phyloP scores from a whole-genome alignment of 2,797 vertebrate genomes.

The Miichthys miiuy region DNA sequence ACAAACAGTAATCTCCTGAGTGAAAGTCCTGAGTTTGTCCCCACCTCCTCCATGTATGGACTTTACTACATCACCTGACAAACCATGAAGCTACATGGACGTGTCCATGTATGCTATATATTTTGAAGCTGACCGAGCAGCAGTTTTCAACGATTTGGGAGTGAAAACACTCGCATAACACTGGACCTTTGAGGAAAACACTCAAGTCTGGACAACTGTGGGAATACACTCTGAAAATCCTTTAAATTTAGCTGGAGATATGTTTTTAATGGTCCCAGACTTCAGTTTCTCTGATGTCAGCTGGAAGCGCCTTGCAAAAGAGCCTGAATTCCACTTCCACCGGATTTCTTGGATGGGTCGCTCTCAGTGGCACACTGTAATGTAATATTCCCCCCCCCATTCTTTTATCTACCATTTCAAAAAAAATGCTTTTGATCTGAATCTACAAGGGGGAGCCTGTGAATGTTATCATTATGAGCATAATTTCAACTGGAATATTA shows the following conservation, averaged over 20 bases:
- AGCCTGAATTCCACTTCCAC: conserved; percentile 49
- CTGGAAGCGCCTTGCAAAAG: conserved; percentile 58
- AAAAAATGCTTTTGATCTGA: conserved; percentile 71
- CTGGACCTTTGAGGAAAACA: not conserved
- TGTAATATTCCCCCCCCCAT: conserved; percentile 46
- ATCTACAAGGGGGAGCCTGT: conserved; percentile 70
- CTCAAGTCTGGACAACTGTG: not conserved
- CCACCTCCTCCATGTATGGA: too few species aligned
- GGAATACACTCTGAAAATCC: conserved; percentile 29
- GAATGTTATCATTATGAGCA: conserved; percentile 74
- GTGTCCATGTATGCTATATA: too few species aligned
- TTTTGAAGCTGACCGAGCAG: too few species aligned
- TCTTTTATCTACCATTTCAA: conserved; percentile 76
- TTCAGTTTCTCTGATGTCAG: conserved; percentile 72
- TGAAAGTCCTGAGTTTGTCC: too few species aligned
- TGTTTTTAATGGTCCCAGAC: conserved; percentile 72
- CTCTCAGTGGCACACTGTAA: conserved; percentile 66
- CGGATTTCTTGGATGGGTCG: conserved; percentile 66
- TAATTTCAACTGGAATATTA: conserved; percentile 77
- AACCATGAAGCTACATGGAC: too few species aligned
- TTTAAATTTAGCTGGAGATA: conserved; percentile 50
- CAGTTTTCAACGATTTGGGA: too few species aligned
- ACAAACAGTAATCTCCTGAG: too few species aligned
- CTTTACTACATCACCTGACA: too few species aligned
- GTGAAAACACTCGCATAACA: too few species aligned